A percentile compares a stretch with the other conserved stretches of the same genome.
These are phyloP conservation scores for Meteorus cinctellus DNA, from an alignment of 2,888 invertebrate species.

Conservation along the genomic window DNA sequence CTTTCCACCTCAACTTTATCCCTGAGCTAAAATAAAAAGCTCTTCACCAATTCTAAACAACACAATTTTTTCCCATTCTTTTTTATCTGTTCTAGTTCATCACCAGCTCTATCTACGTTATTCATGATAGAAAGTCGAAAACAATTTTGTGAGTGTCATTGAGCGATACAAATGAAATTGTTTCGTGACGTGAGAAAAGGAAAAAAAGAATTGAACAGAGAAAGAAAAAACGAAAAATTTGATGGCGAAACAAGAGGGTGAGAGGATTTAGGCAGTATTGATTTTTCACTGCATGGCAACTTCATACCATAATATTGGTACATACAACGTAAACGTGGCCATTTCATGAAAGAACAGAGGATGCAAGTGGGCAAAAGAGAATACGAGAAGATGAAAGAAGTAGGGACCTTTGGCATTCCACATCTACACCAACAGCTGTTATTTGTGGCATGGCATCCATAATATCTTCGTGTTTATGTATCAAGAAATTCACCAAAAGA, in stretches of 20 bases:
- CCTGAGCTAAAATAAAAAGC: too few species aligned
- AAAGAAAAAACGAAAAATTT: constrained; percentile 32
- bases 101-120: constrained; percentile 34
- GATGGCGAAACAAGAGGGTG: constrained; percentile 36
- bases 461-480: neutral
- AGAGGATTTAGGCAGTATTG: constrained; percentile 66
- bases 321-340: constrained; percentile 61
- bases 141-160: neutral
- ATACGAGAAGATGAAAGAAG: neutral
- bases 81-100: constrained; percentile 37
- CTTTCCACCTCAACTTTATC: too few species aligned
- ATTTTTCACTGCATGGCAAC: constrained; percentile 66
- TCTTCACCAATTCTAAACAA: too few species aligned
- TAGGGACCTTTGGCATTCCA: neutral
- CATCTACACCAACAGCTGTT: neutral
- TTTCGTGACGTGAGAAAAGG: neutral
- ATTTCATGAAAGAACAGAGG: constrained; percentile 19
- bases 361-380: neutral
- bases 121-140: neutral
- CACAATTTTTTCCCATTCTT: constrained; percentile 9
- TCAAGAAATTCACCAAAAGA: neutral
- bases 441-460: neutral
- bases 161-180: neutral
- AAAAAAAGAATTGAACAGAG: constrained; percentile 27
- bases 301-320: constrained; percentile 57